Base-by-base conservation (phyloP, 1,140 invertebrate genomes). In the Drosophila littoralis region DNA sequence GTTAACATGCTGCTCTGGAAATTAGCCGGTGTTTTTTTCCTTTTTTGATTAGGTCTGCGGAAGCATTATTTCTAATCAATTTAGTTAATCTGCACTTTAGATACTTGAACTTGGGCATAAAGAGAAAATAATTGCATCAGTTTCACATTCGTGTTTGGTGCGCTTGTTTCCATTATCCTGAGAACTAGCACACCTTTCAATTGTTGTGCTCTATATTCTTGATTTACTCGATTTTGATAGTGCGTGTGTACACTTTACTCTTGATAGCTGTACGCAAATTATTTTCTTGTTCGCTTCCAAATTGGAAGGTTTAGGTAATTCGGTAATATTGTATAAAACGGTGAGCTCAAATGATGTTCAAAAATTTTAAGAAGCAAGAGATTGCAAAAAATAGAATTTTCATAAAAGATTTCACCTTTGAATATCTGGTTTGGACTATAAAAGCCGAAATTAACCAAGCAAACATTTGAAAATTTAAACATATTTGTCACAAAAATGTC, bases 61-160 rank as follows among this genome's bases (percentile, higher is more conserved):
- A 3, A 58, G 43, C 65, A 42, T 63, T 50, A 58, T 75, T 71
- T 51, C 73, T 75, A 75, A 75, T 75, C 73, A 71, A 75, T 71
- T 71, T 71, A 22, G 40, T 70, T 71, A 71, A 72, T 71, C 67
- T 64, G 17, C 51, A 35, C 38, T 45, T 46, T 57, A 32, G 64
- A 54, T 65, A 32, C 10, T 13, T 9, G 32, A 28, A 36, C 17
- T 35, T 22, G 15, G 32, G 50, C 77, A 65, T 85, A 77, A 83
- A 77, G 78, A 74, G 72, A 83, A 86, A 72, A 86, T 86, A 88
- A 88, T 89, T 83, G 71, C 72, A 67, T 59, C 52, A 57, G 65
- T 84, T 85, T 85, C 81, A 80, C 82, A 85, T 86, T 65, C 80
- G 80, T 86, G 82, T 88, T 66, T 45, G 45, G 61, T 58, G 46